These are phyloP conservation scores for Fissipunctia ypsillon DNA, from an alignment of 2,888 invertebrate genomes.

Conservation along the genomic window DNA sequence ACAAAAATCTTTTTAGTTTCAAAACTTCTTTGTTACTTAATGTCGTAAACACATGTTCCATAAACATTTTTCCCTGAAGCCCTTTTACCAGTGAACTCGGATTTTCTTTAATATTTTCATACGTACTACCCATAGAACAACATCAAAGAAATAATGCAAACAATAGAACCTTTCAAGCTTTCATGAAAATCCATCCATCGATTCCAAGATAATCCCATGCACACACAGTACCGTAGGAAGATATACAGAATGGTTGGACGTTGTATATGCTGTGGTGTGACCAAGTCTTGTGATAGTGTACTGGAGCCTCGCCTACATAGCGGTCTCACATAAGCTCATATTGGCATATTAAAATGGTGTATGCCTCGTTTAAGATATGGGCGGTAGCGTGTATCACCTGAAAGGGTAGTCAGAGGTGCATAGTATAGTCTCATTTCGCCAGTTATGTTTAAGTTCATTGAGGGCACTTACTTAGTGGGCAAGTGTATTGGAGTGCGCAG, in stretches of 20 bases:
- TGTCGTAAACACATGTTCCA: background rate
- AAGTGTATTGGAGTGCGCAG: background rate
- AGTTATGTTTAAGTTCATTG: background rate
- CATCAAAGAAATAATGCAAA: constrained; percentile 13
- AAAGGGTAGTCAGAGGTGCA: too few relatives aligned
- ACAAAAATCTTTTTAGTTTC: background rate
- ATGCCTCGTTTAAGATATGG: background rate
- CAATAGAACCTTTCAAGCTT: background rate
- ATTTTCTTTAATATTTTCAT: constrained; percentile 4
- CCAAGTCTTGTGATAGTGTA: constrained; percentile 22
- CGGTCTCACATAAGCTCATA: constrained; percentile 45
- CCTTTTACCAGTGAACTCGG: background rate
- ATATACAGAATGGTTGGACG: constrained; percentile 18
- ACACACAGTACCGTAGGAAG: background rate
- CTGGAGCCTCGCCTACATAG: constrained; percentile 16
- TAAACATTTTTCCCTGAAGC: constrained; percentile 14
- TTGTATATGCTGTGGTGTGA: constrained; percentile 22
- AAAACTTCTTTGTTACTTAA: constrained; percentile 19
- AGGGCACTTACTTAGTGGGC: background rate
- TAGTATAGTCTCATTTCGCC: background rate
- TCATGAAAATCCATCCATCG: constrained; percentile 10
- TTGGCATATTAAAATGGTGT: constrained; percentile 49
- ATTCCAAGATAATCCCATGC: constrained; percentile 9
- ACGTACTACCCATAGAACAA: background rate
- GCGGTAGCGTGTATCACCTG: constrained; percentile 9